These are phyloP conservation scores for Corythaeola cristata DNA, from an alignment of 2,113 vertebrate species.

Conservation along the genomic window DNA sequence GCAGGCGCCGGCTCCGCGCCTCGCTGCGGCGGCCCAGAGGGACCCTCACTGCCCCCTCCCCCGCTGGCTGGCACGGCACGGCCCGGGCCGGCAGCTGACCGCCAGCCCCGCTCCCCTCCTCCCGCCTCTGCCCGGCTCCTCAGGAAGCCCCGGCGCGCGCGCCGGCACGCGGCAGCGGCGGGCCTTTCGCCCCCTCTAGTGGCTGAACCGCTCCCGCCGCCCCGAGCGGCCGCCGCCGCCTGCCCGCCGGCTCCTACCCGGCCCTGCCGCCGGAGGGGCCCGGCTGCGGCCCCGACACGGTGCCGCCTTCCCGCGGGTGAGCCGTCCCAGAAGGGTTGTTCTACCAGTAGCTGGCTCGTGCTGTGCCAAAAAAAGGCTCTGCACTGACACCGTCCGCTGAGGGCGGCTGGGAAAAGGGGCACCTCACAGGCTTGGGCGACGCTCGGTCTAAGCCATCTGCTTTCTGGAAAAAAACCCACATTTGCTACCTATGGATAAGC, in stretches of 20 bases:
- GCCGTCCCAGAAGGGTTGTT: rapidly evolving
- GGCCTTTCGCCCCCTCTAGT: slow-evolving; percentile 38
- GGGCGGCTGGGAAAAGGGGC: rapidly evolving
- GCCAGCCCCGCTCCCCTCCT: too few species aligned
- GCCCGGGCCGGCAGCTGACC: background rate
- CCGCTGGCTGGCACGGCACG: background rate
- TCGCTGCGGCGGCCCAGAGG: too few species aligned
- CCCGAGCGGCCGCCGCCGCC: background rate
- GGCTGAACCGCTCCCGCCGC: background rate
- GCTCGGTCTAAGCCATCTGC: background rate
- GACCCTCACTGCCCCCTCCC: too few species aligned
- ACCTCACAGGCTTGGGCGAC: background rate
- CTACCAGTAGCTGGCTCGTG: rapidly evolving
- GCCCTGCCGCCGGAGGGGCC: rapidly evolving
- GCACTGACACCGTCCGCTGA: rapidly evolving
- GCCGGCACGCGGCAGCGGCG: too few species aligned
- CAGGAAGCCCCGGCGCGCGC: too few species aligned
- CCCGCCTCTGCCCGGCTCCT: background rate
- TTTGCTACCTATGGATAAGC: background rate
- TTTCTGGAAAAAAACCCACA: background rate
- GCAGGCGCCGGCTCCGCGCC: background rate
- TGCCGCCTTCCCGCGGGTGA: rapidly evolving
- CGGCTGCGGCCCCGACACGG: rapidly evolving
- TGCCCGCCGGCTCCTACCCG: rapidly evolving
- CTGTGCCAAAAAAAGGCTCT: background rate